Evolutionary conservation across 2,888 invertebrate genomes (phyloP).

Genomic region (Caenorhabditis auriculariae): DNA sequence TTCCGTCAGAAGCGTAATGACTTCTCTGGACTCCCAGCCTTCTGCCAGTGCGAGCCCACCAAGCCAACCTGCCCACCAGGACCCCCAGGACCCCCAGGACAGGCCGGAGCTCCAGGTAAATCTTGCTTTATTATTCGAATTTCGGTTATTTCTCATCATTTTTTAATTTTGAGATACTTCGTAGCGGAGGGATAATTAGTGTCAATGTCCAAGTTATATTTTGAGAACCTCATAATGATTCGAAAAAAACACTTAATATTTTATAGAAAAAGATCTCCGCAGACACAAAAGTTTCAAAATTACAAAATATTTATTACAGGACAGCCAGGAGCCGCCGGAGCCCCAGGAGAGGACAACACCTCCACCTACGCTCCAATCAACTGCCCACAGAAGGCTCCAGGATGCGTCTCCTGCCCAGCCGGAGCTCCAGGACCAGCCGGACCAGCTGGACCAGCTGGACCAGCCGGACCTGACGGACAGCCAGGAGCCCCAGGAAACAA

Average conservation of each 20-base stretch:
- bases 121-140: no score
- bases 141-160: no score
- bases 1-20: constrained; percentile 58
- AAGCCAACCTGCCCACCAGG: constrained; percentile 54
- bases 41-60: constrained; percentile 59
- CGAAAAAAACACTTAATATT: no score
- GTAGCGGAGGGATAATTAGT: no score
- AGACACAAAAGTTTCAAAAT: neutral
- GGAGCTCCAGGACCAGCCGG: constrained; percentile 57
- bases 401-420: constrained; percentile 54
- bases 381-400: constrained; percentile 38
- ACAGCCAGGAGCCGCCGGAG: constrained; percentile 47
- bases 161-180: no score
- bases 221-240: no score
- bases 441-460: constrained; percentile 45
- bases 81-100: constrained; percentile 51
- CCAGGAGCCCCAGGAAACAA: constrained; percentile 47
- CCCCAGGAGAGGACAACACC: constrained; percentile 44
- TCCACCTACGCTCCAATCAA: constrained; percentile 43
- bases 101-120: constrained; percentile 39
- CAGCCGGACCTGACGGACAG: constrained; percentile 49
- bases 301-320: constrained; percentile 18
- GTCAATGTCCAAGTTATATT: no score
- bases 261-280: no score
- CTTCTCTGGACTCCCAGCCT: constrained; percentile 55